Percentiles rank a stretch among this genome's conserved stretches.
Conservation (phyloP, 2,113 vertebrate genomes). For the Periophthalmus modestus region DNA sequence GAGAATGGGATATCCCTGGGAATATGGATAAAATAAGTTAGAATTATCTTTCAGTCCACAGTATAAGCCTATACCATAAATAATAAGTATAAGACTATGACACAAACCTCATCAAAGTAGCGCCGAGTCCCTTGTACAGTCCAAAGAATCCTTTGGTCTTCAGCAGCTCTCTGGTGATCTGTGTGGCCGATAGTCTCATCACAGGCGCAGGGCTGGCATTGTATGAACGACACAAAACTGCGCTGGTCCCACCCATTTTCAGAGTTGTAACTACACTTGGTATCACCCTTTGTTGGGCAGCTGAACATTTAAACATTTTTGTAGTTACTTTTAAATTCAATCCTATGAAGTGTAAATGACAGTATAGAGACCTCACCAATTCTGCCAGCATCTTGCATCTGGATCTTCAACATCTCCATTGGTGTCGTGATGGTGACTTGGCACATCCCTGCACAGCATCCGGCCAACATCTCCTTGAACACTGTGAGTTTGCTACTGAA, state of each 20-base stretch:
- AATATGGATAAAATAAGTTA: background rate
- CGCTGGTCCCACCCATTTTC: slow-evolving; percentile 70
- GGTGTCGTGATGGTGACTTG: slow-evolving; percentile 83
- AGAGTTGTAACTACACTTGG: slow-evolving; percentile 60
- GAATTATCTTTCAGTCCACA: background rate
- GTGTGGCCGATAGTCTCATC: slow-evolving; percentile 72
- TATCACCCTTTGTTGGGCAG: slow-evolving; percentile 77
- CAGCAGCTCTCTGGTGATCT: slow-evolving; percentile 80
- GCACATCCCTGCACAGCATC: slow-evolving; percentile 84
- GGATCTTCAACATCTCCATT: slow-evolving; percentile 88
- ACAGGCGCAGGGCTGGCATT: slow-evolving; percentile 61
- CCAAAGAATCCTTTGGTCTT: slow-evolving; percentile 78
- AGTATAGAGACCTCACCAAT: slow-evolving; percentile 64
- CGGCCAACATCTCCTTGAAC: slow-evolving; percentile 83
- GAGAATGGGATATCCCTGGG: slow-evolving; percentile 84
- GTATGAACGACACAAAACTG: slow-evolving; percentile 76
- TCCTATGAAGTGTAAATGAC: background rate
- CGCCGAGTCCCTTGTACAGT: slow-evolving; percentile 80
- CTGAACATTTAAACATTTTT: slow-evolving; percentile 40
- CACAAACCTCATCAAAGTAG: slow-evolving; percentile 79
- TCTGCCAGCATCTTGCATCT: slow-evolving; percentile 84
- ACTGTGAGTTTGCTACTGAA: slow-evolving; percentile 73
- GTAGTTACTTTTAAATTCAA: background rate
- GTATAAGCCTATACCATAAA: background rate
- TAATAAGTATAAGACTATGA: background rate